Base-by-base conservation (phyloP, 1,140 invertebrate species). In the Holcopasites calliopsidis region DNA sequence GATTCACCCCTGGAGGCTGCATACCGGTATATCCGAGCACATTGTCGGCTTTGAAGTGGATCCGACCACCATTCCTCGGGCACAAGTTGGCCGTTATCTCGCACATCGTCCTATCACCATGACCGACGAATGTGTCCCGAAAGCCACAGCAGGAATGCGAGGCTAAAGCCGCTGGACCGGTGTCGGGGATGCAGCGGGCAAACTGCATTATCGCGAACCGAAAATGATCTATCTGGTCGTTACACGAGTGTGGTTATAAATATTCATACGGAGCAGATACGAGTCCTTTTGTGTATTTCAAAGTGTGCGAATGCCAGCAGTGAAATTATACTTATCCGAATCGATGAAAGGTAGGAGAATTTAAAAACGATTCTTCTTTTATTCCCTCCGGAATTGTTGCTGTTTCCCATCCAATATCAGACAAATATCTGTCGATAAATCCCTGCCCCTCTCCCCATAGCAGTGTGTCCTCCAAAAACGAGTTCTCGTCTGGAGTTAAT, bases 11-110 rank as follows among this genome's bases (percentile, higher is more conserved):
- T 23, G 21, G 44, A 54, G 68, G 58, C 57, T 42, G 33, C 35
- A 57, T 31, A n/a, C 26, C 13, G 60, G 65, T 58, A 58, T 8
- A 28, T 42, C 4, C 40, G n/a, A 4, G 31, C 31, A 21, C 55
- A 8, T 8, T 28, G 40, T 66, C 38, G 38, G 60, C 76, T 82
- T 82, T 82, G 69, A 83, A 74, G 69, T 54, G 57, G 26, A 52
- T 26, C 38, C 74, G 42, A 38, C 62, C 40, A 42, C 31, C 40
- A 54, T 82, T 73, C 55, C 75, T 61, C 10, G 64, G 50, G 23
- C 54, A 60, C 42, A 42, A 62, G 76, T 69, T 58, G 47, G 35
- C 64, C 44, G 38, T 62, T 74, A 72, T 57, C 69, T 69, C 50
- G 61, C 47, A 52, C 64, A 74, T 42, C 35, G n/a, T 42, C 35